Percentiles rank a stretch among this genome's conserved stretches.
Conservation (phyloP, 2,113 vertebrate species). For the Cheirogaleus medius region DNA sequence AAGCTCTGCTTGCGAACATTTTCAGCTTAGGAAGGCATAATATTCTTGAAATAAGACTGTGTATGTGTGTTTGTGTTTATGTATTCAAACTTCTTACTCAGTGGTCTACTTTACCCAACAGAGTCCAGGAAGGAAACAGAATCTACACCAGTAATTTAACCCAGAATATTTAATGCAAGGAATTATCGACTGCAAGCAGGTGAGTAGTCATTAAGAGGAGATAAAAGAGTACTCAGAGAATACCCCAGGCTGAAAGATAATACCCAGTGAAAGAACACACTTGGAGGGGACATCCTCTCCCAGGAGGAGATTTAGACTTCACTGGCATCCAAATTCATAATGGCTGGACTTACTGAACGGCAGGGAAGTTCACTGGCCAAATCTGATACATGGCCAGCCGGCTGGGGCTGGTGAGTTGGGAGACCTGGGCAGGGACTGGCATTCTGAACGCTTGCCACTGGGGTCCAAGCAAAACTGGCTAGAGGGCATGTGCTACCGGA, state of each 20-base stretch:
- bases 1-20: slow-evolving; percentile 9
- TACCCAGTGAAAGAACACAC: not conserved
- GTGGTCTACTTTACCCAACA: not conserved
- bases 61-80: not conserved
- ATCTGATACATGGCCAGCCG: not conserved
- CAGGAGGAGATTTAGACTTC: not conserved
- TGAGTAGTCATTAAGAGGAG: not conserved
- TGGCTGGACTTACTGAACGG: not conserved
- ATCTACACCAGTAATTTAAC: not conserved
- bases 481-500: rapidly evolving
- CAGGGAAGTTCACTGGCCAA: not conserved
- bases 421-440: not conserved
- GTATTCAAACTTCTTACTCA: not conserved
- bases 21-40: not conserved
- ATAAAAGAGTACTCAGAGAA: not conserved
- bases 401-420: not conserved
- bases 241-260: not conserved
- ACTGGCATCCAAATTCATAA: not conserved
- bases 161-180: not conserved
- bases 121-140: not conserved
- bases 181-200: not conserved
- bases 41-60: not conserved
- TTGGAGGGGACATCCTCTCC: not conserved
- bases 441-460: not conserved
- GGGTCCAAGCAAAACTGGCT: not conserved